Conservation (phyloP, 2,113 vertebrate genomes). For the Larimichthys polyactis region DNA sequence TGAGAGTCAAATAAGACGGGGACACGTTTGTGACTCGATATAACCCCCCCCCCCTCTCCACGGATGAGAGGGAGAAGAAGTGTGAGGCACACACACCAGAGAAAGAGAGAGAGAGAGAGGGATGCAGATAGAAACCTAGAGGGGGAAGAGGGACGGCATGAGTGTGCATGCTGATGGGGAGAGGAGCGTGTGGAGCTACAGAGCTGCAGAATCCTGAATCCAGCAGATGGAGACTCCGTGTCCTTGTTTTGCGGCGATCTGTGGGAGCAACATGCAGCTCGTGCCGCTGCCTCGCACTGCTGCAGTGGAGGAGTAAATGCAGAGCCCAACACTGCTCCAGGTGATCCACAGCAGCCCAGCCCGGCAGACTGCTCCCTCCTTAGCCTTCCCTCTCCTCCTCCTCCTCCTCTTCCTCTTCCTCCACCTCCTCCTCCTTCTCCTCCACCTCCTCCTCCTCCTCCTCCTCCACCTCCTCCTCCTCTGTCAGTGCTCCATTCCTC, state of each 20-base stretch:
- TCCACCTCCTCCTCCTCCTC: conserved; percentile 52
- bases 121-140: conserved; percentile 45
- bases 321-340: conserved; percentile 81
- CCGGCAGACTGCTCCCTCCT: conserved; percentile 80
- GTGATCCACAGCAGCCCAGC: conserved; percentile 82
- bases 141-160: conserved; percentile 62
- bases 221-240: conserved; percentile 73
- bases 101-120: conserved; percentile 44
- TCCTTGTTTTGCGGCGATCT: conserved; percentile 80
- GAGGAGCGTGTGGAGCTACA: conserved; percentile 53
- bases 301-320: conserved; percentile 86
- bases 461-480: too few relatives aligned
- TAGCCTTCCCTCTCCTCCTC: conserved; percentile 75
- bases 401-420: conserved; percentile 50
- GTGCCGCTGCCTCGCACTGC: conserved; percentile 80
- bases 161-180: conserved; percentile 74
- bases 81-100: conserved; percentile 35
- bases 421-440: conserved; percentile 39
- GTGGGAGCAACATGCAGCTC: conserved; percentile 82
- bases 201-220: conserved; percentile 84
- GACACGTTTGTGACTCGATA: conserved; percentile 35
- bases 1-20: conserved; percentile 38
- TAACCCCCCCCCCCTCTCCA: neutral
- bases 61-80: conserved; percentile 32
- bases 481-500: conserved; percentile 69